Percentiles rank a stretch among this genome's conserved stretches.
These are phyloP conservation scores for Augiades crinisus DNA, from an alignment of 2,888 invertebrate genomes.

Conservation along the genomic window DNA sequence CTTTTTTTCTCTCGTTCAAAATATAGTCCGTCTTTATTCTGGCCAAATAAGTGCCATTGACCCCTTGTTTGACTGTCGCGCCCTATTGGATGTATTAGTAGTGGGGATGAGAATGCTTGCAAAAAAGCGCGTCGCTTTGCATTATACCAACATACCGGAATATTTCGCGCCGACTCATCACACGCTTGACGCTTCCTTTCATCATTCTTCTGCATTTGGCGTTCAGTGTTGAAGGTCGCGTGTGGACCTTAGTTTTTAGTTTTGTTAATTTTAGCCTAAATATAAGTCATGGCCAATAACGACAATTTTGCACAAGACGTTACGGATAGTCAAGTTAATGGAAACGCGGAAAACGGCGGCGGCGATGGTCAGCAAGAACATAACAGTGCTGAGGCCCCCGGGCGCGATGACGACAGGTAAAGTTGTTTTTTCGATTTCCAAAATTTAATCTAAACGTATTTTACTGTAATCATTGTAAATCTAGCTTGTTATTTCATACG, in stretches of 20 bases:
- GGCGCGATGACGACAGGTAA: conserved; percentile 91
- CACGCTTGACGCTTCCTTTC: conserved; percentile 55
- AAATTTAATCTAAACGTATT: neutral
- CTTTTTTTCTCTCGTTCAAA: conserved; percentile 41
- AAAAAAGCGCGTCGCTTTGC: conserved; percentile 39
- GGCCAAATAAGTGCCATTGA: conserved; percentile 59
- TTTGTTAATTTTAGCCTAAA: conserved; percentile 81
- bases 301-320: conserved; percentile 91
- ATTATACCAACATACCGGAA: conserved; percentile 36
- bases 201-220: conserved; percentile 78
- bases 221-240: conserved; percentile 77
- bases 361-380: conserved; percentile 86
- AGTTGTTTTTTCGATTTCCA: conserved; percentile 29
- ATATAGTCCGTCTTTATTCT: conserved; percentile 40
- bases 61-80: conserved; percentile 43
- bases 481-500: conserved; percentile 12
- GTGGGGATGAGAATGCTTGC: conserved; percentile 41
- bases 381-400: conserved; percentile 88
- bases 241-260: conserved; percentile 71
- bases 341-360: conserved; percentile 83
- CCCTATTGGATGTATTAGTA: conserved; percentile 52
- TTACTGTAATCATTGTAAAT: neutral
- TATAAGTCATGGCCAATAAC: conserved; percentile 85
- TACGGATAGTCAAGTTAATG: conserved; percentile 85
- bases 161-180: conserved; percentile 43